These are phyloP conservation scores for Drosophila pseudotalamancana DNA, from an alignment of 2,888 invertebrate species.

Conservation along the genomic window DNA sequence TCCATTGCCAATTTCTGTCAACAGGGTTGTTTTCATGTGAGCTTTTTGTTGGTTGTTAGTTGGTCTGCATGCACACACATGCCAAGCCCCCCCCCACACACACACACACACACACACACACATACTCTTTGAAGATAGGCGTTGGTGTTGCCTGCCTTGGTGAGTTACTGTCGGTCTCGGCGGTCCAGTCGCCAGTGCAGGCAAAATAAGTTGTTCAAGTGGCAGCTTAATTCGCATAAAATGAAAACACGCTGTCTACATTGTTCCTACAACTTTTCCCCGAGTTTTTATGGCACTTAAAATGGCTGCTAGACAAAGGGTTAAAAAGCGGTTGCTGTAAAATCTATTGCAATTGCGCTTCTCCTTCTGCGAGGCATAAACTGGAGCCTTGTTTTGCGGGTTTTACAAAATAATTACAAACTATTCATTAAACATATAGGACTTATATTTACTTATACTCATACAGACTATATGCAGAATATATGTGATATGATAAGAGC, in stretches of 20 bases:
- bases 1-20: slow-evolving; percentile 21
- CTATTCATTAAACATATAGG: slow-evolving; percentile 21
- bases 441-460: neutral
- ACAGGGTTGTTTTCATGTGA: slow-evolving; percentile 39
- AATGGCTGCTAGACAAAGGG: slow-evolving; percentile 80
- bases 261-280: slow-evolving; percentile 82
- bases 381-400: slow-evolving; percentile 18
- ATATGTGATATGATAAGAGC: too few relatives aligned
- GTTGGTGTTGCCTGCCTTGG: slow-evolving; percentile 40
- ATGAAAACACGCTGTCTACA: slow-evolving; percentile 84
- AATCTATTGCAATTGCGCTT: slow-evolving; percentile 63
- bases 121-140: slow-evolving; percentile 16
- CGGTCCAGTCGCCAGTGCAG: slow-evolving; percentile 59
- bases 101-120: slow-evolving; percentile 4
- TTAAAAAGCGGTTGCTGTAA: slow-evolving; percentile 57
- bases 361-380: slow-evolving; percentile 14
- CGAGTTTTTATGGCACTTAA: slow-evolving; percentile 81
- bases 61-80: slow-evolving; percentile 34
- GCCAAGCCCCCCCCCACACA: slow-evolving; percentile 22
- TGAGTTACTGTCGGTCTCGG: slow-evolving; percentile 59
- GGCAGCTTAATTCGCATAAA: slow-evolving; percentile 84
- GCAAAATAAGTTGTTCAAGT: slow-evolving; percentile 81
- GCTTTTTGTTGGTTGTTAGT: slow-evolving; percentile 28
- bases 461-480: neutral
- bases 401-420: slow-evolving; percentile 54